Evolutionary conservation across 2,797 vertebrate genomes (phyloP), one percentile per base, ranked within the genome.

Genomic region (Aeoliscus strigatus): DNA sequence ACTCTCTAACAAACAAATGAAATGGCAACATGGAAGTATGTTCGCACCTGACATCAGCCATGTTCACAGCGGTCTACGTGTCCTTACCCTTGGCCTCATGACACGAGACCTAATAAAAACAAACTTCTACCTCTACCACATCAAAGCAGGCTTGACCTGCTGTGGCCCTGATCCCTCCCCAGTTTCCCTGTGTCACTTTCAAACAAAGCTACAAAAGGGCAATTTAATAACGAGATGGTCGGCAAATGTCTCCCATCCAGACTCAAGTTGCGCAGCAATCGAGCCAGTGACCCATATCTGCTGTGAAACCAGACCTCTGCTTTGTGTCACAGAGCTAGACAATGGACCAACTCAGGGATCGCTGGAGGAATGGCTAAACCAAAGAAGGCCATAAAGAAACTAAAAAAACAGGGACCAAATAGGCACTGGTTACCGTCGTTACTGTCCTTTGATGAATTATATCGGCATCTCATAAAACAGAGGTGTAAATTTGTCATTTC

Each of bases 181-280:
- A 75, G 73, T 51, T 53, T 76, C 53, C 54, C 69, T 54, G 69
- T 84, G 87, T 87, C 83, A 61, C 48, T 85, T 88, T 88, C 84
- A 87, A 86, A 86, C 63, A 54, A 48, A 26, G 58, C 59, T 55
- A 59, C 60, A 42, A 36, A n/a, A 27, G 59, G 66, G 60, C 82
- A 82, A 77, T 83, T 84, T 81, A 84, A 87, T 82, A 83, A 81
- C n/a, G 59, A 80, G 79, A 86, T 80, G 72, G 66, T 73, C 64
- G 73, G 67, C 73, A 84, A 84, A 84, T 82, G 79, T 79, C 75
- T 84, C 69, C 64, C 73, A 77, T 74, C 75, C 66, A 75, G 63
- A 32, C 50, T 62, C 27, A 38, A 51, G 63, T 54, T 63, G 38
- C 42, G 55, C 14, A 44, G 46, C 43, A 30, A 52, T 50, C n/a